A percentile compares a stretch with the other conserved stretches of the same genome.
Conservation (phyloP, 2,797 vertebrate species). For the Hozukius guyotensis region DNA sequence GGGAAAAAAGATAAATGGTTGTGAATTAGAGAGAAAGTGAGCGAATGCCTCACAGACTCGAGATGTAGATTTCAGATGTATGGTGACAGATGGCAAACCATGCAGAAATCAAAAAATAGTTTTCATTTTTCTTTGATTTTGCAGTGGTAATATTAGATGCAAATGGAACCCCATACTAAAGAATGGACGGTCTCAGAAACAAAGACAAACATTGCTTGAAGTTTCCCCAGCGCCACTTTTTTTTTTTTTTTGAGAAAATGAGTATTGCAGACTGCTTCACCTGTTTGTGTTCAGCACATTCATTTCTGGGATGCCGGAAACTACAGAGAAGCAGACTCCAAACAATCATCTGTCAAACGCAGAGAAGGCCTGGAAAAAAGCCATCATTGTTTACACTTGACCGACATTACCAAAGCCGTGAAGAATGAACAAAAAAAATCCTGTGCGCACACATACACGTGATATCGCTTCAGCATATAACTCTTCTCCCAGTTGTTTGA, state of each 20-base stretch:
- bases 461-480: conserved; percentile 38
- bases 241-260: conserved; percentile 60
- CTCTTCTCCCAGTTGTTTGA: conserved; percentile 59
- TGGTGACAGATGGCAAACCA: conserved; percentile 83
- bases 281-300: conserved; percentile 79
- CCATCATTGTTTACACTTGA: conserved; percentile 75
- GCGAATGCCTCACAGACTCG: conserved; percentile 69
- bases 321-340: conserved; percentile 72
- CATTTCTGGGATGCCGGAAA: conserved; percentile 67
- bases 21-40: conserved; percentile 65
- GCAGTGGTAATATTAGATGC: conserved; percentile 79
- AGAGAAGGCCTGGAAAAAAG: conserved; percentile 66
- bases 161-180: conserved; percentile 74
- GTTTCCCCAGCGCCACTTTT: conserved; percentile 38
- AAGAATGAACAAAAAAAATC: conserved; percentile 43
- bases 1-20: conserved; percentile 49
- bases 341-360: conserved; percentile 78
- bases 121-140: conserved; percentile 83
- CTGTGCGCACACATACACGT: not conserved
- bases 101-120: conserved; percentile 82
- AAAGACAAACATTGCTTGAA: conserved; percentile 71
- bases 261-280: conserved; percentile 74
- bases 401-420: conserved; percentile 69
- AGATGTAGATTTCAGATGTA: conserved; percentile 73
- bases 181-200: conserved; percentile 69